A percentile compares a stretch with the other conserved stretches of the same genome.
Conservation (phyloP, 2,797 vertebrate genomes). For the Sparidentex hasta region DNA sequence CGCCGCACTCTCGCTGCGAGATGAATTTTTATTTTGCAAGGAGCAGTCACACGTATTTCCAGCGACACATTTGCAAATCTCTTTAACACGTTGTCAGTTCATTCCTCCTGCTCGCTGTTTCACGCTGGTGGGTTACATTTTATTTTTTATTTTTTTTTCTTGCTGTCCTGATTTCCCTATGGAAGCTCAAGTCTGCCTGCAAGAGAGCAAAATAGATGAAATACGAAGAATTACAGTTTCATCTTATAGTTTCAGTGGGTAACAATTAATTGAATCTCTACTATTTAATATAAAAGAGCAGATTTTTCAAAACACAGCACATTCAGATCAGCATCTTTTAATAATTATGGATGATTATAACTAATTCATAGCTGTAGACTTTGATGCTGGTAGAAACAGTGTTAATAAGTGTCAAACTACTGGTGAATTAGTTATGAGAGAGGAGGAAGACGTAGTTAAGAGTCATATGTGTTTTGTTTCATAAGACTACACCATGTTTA, state of each 20-base stretch:
- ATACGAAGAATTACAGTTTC: not conserved
- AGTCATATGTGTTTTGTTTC: no score
- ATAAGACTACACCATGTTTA: no score
- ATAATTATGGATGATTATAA: no score
- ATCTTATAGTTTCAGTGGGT: not conserved
- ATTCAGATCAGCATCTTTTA: not conserved
- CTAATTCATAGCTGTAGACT: no score
- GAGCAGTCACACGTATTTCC: conserved; percentile 27
- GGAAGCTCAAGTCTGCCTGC: conserved; percentile 9
- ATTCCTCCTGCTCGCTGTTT: conserved; percentile 33
- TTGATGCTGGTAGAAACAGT: no score
- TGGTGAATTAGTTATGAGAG: no score
- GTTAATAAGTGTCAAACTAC: no score
- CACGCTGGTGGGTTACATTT: conserved; percentile 5
- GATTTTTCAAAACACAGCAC: not conserved
- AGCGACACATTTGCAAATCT: conserved; percentile 27
- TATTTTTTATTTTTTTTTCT: not conserved
- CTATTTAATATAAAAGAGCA: not conserved
- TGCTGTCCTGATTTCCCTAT: conserved; percentile 12
- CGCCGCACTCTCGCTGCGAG: conserved; percentile 38
- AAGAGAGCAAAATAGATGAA: not conserved
- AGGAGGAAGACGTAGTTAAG: no score
- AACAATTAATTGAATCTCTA: not conserved
- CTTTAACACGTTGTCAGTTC: conserved; percentile 26
- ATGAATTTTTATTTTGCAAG: conserved; percentile 52